Conservation (phyloP, 2,113 vertebrate species). For the Hemiprocne comata region DNA sequence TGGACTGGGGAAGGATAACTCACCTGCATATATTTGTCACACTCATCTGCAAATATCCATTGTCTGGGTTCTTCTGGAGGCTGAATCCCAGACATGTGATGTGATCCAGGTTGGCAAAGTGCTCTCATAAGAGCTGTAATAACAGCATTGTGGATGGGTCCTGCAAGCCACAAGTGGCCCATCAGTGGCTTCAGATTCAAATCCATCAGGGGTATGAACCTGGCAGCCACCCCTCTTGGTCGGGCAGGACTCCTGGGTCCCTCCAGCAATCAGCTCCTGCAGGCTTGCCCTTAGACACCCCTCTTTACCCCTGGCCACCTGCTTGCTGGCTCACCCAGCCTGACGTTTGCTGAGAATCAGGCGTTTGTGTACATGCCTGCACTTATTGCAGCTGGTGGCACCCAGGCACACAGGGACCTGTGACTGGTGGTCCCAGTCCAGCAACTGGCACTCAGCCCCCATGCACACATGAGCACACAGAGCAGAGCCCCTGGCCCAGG, state of each 20-base stretch:
- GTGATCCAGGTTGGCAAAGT: neutral
- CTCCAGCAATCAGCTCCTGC: neutral
- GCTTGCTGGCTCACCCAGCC: accelerated
- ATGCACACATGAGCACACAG: accelerated
- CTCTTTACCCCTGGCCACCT: neutral
- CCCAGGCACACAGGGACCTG: neutral
- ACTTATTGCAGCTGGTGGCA: neutral
- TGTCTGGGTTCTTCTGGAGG: neutral
- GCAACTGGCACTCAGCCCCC: neutral
- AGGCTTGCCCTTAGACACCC: neutral
- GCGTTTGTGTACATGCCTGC: accelerated
- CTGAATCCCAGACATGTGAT: neutral
- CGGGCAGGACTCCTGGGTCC: neutral
- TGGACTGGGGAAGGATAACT: neutral
- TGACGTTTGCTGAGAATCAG: accelerated
- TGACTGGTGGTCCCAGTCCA: neutral
- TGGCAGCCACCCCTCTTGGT: neutral
- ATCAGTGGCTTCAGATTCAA: neutral
- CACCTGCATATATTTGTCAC: too few species aligned
- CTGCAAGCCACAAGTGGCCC: neutral
- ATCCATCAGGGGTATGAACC: neutral
- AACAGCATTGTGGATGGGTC: neutral
- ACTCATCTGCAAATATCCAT: neutral
- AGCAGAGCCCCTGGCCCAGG: neutral
- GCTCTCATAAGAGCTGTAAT: neutral